phyloP scores from a whole-genome alignment of 92 coral and sea anemone species.

The Meandrina meandrites region DNA sequence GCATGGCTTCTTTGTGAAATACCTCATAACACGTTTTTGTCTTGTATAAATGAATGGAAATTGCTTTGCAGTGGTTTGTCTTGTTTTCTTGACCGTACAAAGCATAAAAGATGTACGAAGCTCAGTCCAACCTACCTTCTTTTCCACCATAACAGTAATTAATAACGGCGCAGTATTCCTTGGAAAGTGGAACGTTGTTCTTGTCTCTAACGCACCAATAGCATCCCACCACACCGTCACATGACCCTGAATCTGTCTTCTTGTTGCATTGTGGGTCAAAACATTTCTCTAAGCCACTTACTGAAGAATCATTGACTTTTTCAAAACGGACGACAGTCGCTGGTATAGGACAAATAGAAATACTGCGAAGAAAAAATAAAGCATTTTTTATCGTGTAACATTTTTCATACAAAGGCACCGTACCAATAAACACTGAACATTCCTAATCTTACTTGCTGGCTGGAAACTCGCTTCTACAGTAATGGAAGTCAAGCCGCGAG shows the following conservation, averaged over 20 bases:
- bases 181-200: conserved; percentile 33
- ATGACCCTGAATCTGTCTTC: conserved; percentile 27
- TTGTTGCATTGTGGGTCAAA: conserved; percentile 50
- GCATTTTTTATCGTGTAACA: too few relatives aligned
- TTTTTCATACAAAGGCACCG: too few relatives aligned
- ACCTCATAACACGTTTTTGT: too few relatives aligned
- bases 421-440: too few relatives aligned
- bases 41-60: too few relatives aligned
- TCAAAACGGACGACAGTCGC: conserved; percentile 34
- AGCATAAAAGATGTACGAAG: too few relatives aligned
- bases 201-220: conserved; percentile 67
- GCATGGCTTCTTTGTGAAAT: too few relatives aligned
- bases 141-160: conserved; percentile 63
- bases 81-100: too few relatives aligned
- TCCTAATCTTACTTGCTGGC: conserved; percentile 58
- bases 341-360: conserved; percentile 62
- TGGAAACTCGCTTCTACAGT: conserved; percentile 60
- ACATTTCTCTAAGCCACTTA: conserved; percentile 48
- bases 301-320: conserved; percentile 29
- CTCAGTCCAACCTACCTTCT: conserved; percentile 23
- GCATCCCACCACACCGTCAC: conserved; percentile 63
- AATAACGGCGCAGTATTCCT: conserved; percentile 53
- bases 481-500: conserved; percentile 39
- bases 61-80: too few relatives aligned
- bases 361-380: conserved; percentile 23